Conservation (phyloP, 2,888 invertebrate genomes). For the Pachymerium ferrugineum region DNA sequence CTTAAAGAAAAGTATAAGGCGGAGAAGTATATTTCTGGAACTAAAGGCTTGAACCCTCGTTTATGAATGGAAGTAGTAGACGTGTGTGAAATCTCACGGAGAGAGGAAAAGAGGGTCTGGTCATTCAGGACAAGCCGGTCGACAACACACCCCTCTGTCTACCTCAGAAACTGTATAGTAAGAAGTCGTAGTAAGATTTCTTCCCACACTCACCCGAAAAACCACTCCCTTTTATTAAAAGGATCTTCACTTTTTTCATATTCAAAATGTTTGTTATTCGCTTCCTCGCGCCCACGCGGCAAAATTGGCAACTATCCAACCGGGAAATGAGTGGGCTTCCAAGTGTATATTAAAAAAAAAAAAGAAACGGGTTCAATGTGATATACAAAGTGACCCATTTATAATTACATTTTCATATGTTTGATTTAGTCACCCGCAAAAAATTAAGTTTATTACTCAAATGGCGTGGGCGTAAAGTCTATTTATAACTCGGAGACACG, state of each 20-base stretch:
- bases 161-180: slow-evolving; percentile 13
- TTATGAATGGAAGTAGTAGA: slow-evolving; percentile 27
- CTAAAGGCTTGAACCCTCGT: slow-evolving; percentile 7
- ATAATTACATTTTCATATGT: slow-evolving; percentile 9
- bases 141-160: slow-evolving; percentile 17
- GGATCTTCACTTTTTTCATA: neutral
- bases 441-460: neutral
- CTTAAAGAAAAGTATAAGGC: neutral
- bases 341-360: neutral
- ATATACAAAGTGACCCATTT: slow-evolving; percentile 13
- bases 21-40: slow-evolving; percentile 20
- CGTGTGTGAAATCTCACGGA: slow-evolving; percentile 22
- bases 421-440: neutral
- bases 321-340: slow-evolving; percentile 18
- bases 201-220: slow-evolving; percentile 10
- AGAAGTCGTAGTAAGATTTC: slow-evolving; percentile 25
- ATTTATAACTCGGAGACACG: slow-evolving; percentile 25
- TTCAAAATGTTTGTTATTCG: neutral
- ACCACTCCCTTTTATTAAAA: neutral
- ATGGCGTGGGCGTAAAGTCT: slow-evolving; percentile 11
- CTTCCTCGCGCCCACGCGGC: no score
- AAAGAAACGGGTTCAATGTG: neutral
- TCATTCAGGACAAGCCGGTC: slow-evolving; percentile 27
- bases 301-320: neutral
- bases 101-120: slow-evolving; percentile 11